A percentile compares a stretch with the other conserved stretches of the same genome.
These are phyloP conservation scores for Phocides pigmalion DNA, from an alignment of 1,140 invertebrate species.

Conservation along the genomic window DNA sequence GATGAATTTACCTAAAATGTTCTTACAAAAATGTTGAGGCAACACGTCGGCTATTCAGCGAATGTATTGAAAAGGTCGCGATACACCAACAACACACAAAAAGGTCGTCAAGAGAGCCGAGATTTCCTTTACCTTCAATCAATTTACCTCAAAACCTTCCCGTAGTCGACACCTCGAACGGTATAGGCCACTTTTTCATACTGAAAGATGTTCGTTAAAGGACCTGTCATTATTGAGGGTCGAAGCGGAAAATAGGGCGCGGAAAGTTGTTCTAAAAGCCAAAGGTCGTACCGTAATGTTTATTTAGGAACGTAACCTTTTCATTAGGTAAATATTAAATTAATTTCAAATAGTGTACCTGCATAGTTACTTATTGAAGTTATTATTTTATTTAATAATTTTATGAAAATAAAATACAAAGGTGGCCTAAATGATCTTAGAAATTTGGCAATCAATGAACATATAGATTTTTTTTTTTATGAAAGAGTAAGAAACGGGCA, in stretches of 20 bases:
- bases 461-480: no score
- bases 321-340: no score
- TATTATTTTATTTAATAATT: no score
- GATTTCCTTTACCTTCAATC: constrained; percentile 20
- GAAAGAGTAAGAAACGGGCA: no score
- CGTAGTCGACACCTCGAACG: constrained; percentile 3
- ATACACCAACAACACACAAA: constrained; percentile 20
- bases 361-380: no score
- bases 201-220: constrained; percentile 4
- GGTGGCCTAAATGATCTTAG: no score
- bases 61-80: constrained; percentile 21
- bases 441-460: no score
- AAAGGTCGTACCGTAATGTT: constrained; percentile 2
- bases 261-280: constrained; percentile 1
- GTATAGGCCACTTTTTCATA: constrained; percentile 14
- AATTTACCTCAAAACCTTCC: constrained; percentile 21
- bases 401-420: no score
- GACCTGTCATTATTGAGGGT: constrained; percentile 2
- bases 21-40: constrained; percentile 7
- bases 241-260: not conserved
- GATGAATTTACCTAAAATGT: no score
- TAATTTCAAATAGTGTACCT: no score
- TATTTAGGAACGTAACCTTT: constrained; percentile 1
- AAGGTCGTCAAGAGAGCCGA: constrained; percentile 8
- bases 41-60: constrained; percentile 5